Conservation (phyloP, 2,113 vertebrate genomes). For the Cyprinodon tularosa region DNA sequence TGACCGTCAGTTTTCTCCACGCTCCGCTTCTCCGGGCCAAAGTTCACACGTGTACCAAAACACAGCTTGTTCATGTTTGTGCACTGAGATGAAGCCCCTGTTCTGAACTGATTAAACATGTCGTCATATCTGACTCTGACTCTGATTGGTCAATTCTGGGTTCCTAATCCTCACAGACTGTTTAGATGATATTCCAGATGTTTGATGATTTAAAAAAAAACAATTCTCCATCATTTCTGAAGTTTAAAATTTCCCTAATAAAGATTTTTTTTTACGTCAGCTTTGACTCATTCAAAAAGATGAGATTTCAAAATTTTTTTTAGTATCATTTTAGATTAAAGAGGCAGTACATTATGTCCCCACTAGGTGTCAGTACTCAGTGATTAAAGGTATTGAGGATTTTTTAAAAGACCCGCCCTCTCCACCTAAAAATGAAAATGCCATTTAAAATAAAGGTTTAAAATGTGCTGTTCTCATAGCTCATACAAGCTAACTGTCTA, state of each 20-base stretch:
- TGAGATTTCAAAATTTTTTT: not conserved
- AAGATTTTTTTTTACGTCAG: not conserved
- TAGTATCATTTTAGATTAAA: not conserved
- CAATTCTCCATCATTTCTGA: not conserved
- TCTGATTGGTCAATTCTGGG: not conserved
- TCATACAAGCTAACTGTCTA: too few relatives aligned
- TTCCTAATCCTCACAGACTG: too few relatives aligned
- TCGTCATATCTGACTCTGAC: not conserved
- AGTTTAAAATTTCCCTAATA: not conserved
- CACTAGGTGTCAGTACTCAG: not conserved
- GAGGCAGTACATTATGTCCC: not conserved
- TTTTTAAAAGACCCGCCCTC: too few relatives aligned
- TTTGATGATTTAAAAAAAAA: too few relatives aligned
- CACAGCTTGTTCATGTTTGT: constrained; percentile 31
- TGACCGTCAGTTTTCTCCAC: constrained; percentile 4
- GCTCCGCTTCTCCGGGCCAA: constrained; percentile 55
- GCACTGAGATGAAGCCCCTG: not conserved
- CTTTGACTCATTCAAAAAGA: not conserved
- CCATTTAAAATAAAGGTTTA: too few relatives aligned
- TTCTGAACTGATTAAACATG: not conserved
- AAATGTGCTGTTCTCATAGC: too few relatives aligned
- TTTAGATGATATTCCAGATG: too few relatives aligned
- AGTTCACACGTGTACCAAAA: constrained; percentile 73
- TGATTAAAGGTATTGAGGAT: too few relatives aligned
- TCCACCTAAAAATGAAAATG: too few relatives aligned